Evolutionary conservation across 1,140 invertebrate genomes (phyloP), one percentile per base, ranked within the genome.

Genomic region (Rhizoglyphus robini): DNA sequence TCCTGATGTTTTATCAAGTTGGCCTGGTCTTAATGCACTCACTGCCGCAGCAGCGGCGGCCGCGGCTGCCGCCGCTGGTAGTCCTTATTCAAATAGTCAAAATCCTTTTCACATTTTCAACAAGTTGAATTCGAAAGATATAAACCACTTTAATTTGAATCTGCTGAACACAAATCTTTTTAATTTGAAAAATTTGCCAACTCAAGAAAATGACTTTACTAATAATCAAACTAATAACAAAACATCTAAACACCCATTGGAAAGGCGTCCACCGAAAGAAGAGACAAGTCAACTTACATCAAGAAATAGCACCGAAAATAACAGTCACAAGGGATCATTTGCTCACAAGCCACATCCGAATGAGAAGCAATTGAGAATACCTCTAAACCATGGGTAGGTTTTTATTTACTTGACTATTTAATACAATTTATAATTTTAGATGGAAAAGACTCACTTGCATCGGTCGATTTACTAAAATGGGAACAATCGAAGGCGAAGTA

Each of bases 391-490:
- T 75, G 90, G 90, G 70, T 70, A 63, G 23, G 59, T 48, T 46
- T 36, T 29, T 4, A 32, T 49, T 11, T 62, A 11, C 62, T n/a
- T 65, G 31, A 63, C 32, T 63, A 29, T 60, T 63, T 27, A 62
- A 65, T 58, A 61, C 64, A 54, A 65, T 69, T 25, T 29, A 57
- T 31, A 46, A 59, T 64, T 49, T n/a, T 49, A 75, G 73, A 23
- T 96, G 91, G 91, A 86, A 86, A 71, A 77, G 93, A 41, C 86
- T 93, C 72, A 96, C 91, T 0, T 81, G 88, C 49, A 92, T 94
- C 66, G 83, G 84, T 69, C 86, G 87, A 36, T 79, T 93, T 5
- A 86, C 85, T 2, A 86, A 87, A 72, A 87, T 80, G 72, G 88
- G 83, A 73, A 60, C 58, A n/a, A 77, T 71, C 8, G 51, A 66